Evolutionary conservation across 2,888 invertebrate genomes (phyloP).

Genomic region (Chrysodeixis includens): DNA sequence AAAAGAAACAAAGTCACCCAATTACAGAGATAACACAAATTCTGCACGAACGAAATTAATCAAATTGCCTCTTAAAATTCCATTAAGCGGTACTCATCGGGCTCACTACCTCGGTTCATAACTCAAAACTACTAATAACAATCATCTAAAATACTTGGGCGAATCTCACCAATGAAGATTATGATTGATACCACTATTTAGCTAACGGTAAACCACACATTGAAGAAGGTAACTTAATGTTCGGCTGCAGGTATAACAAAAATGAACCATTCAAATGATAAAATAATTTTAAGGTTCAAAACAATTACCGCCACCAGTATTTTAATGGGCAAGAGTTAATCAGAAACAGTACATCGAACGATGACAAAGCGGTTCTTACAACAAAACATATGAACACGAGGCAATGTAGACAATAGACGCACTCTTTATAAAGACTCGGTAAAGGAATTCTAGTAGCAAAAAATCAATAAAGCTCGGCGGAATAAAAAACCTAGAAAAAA

Average conservation of each 20-base stretch:
- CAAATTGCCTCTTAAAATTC: slow-evolving; percentile 74
- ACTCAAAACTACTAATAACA: slow-evolving; percentile 71
- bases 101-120: slow-evolving; percentile 63
- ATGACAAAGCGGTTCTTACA: slow-evolving; percentile 51
- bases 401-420: slow-evolving; percentile 57
- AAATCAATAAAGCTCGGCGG: slow-evolving; percentile 54
- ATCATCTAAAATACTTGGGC: slow-evolving; percentile 73
- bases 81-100: slow-evolving; percentile 67
- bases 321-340: slow-evolving; percentile 32
- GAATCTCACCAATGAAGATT: slow-evolving; percentile 74
- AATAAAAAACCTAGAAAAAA: slow-evolving; percentile 51
- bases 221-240: slow-evolving; percentile 67
- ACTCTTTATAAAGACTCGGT: slow-evolving; percentile 58
- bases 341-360: slow-evolving; percentile 54
- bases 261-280: slow-evolving; percentile 64
- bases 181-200: slow-evolving; percentile 81
- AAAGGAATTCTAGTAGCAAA: slow-evolving; percentile 57
- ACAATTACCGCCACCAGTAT: slow-evolving; percentile 52
- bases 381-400: slow-evolving; percentile 56
- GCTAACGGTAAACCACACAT: slow-evolving; percentile 76
- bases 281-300: slow-evolving; percentile 63
- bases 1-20: slow-evolving; percentile 38
- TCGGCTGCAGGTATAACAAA: slow-evolving; percentile 63
- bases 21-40: slow-evolving; percentile 47
- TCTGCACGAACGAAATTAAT: slow-evolving; percentile 60